A percentile compares a stretch with the other conserved stretches of the same genome.
Conservation (phyloP, 2,797 vertebrate species). For the Pteronotus mesoamericanus region DNA sequence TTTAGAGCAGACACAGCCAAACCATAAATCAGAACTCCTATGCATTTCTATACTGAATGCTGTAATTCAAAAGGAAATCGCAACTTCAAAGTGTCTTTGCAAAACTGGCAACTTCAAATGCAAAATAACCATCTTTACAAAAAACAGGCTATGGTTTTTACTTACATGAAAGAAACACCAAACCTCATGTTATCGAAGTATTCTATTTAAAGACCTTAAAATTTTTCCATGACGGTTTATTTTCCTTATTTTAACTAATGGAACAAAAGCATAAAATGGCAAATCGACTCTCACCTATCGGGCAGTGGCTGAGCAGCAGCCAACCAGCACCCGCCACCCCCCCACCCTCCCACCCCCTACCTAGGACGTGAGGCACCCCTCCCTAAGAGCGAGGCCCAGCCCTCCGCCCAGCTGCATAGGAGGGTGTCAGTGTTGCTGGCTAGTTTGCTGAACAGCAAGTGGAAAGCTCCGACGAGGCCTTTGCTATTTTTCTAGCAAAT, state of each 20-base stretch:
- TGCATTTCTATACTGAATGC: neutral
- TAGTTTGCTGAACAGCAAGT: neutral
- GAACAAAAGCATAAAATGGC: neutral
- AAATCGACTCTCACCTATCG: neutral
- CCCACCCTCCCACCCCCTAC: neutral
- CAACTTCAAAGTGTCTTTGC: neutral
- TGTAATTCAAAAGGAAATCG: neutral
- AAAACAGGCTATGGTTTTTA: neutral
- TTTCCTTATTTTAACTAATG: neutral
- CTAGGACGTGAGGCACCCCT: neutral
- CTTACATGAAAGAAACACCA: neutral
- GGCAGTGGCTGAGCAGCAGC: neutral
- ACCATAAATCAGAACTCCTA: neutral
- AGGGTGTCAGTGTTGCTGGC: neutral
- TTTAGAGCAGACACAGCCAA: fast-evolving
- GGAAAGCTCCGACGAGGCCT: neutral
- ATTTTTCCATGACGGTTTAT: neutral
- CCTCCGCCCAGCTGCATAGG: neutral
- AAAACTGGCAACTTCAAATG: neutral
- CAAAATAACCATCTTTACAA: neutral
- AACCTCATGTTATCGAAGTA: neutral
- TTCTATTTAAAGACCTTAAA: neutral
- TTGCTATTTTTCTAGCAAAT: constrained; percentile 16
- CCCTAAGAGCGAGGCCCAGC: neutral
- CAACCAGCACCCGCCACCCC: neutral